Evolutionary conservation across 1,140 invertebrate species (phyloP).

Genomic region (Drosophila azteca): DNA sequence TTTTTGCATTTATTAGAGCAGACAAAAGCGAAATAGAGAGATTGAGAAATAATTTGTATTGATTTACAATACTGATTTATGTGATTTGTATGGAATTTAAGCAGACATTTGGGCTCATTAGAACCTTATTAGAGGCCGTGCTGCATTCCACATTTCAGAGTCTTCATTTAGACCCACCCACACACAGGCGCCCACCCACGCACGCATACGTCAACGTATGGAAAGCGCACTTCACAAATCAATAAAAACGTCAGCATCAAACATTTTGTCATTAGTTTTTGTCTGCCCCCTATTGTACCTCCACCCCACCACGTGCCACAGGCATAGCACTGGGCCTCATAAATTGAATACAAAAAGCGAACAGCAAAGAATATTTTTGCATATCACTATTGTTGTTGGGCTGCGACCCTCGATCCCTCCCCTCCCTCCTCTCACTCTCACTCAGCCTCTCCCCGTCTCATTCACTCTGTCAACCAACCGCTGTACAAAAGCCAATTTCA

Average conservation of each 20-base stretch:
- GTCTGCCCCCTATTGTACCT: constrained; percentile 15
- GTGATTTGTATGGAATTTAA: constrained; percentile 51
- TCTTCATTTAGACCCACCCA: background rate
- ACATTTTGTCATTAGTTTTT: constrained; percentile 70
- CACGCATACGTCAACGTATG: constrained; percentile 8
- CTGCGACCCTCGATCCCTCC: background rate
- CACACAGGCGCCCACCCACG: background rate
- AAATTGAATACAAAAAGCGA: constrained; percentile 59
- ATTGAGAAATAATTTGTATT: too few relatives aligned
- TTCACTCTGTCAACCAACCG: background rate
- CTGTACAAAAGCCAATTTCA: constrained; percentile 56
- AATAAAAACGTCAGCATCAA: constrained; percentile 74
- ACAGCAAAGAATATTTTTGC: constrained; percentile 49
- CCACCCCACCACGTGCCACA: constrained; percentile 8
- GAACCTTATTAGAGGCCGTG: constrained; percentile 11
- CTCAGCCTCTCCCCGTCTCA: background rate
- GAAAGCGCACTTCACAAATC: constrained; percentile 58
- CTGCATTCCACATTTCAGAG: constrained; percentile 29
- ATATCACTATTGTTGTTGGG: constrained; percentile 39
- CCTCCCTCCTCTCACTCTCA: too few relatives aligned
- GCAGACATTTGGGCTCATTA: constrained; percentile 16
- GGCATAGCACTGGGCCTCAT: constrained; percentile 28
- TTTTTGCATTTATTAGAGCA: too few relatives aligned
- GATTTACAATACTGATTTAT: constrained; percentile 5
- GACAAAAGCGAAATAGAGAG: too few relatives aligned